Evolutionary conservation across 2,113 vertebrate species (phyloP).

Genomic region (Ptilorrhoa leucosticta): DNA sequence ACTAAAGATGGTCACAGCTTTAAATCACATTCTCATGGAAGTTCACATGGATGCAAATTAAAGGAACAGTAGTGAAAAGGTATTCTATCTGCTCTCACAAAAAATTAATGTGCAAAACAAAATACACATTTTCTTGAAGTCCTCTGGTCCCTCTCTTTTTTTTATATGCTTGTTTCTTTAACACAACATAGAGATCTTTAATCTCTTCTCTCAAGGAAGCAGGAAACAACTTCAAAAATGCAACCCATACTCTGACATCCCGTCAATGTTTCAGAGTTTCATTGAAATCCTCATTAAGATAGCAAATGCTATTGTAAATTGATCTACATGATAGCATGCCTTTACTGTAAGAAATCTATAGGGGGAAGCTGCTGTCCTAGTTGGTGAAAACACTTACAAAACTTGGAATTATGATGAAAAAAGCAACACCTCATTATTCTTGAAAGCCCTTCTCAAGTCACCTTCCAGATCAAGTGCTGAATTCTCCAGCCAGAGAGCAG

Average conservation of each 20-base stretch:
- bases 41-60: not conserved
- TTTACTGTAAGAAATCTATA: not conserved
- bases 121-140: not conserved
- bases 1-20: not conserved
- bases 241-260: not conserved
- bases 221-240: not conserved
- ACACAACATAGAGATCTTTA: not conserved
- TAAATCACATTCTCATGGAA: not conserved
- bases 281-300: not conserved
- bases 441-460: not conserved
- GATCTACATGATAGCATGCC: fast-evolving
- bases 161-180: not conserved
- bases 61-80: not conserved
- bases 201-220: not conserved
- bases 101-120: not conserved
- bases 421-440: not conserved
- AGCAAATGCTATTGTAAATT: not conserved
- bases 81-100: not conserved
- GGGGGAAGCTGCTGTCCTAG: not conserved
- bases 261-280: not conserved
- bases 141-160: not conserved
- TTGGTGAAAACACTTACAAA: not conserved
- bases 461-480: not conserved
- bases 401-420: not conserved
- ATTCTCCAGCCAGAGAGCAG: not conserved